Evolutionary conservation across 2,797 vertebrate species (phyloP), one percentile per base, ranked within the genome.

Genomic region (Lateolabrax maculatus): DNA sequence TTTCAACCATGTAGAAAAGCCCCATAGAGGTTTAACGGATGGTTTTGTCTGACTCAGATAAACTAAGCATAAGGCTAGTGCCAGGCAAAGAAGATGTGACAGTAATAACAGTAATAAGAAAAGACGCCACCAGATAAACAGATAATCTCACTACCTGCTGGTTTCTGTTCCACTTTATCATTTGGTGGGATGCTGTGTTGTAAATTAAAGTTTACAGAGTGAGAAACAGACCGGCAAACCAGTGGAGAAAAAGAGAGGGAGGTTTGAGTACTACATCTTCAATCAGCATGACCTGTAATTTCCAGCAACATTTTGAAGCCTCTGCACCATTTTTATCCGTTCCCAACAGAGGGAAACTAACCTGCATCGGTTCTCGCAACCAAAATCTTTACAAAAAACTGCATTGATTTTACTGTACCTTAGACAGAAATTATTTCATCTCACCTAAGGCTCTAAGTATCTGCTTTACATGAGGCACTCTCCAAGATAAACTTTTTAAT

Each of bases 401-500:
- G 19, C 37, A 78, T 73, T 80, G 71, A 84, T 85, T 86, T 68
- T 53, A 81, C 55, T 79, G 34, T 57, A 80, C 81, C 49, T 71
- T 41, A 57, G 43, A 72, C 53, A 77, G 62, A 57, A 80, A 81
- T 74, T 31, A 72, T 71, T 88, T 77, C 23, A 75, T 68, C 75
- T 84, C 41, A 79, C 84, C 85, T 61, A 31, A 56, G 84, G 88
- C 81, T 80, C 62, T 61, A 41, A 41, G 57, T 55, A 79, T 74
- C 39, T 55, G 74, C 73, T 87, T 85, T 79, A 75, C 37, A 71
- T 57, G 48, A 85, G 70, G 37, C 37, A 74, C 78, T 79, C 51
- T 67, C 56, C 64, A 85, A 81, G 79, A 87, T 78, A 76, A 75
- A 80, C 61, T 71, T 89, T 91, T 90, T 86, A 85, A 89, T 89